Evolutionary conservation across 2,797 vertebrate species (phyloP), one percentile per base, ranked within the genome.

Genomic region (Crocidura indochinensis): DNA sequence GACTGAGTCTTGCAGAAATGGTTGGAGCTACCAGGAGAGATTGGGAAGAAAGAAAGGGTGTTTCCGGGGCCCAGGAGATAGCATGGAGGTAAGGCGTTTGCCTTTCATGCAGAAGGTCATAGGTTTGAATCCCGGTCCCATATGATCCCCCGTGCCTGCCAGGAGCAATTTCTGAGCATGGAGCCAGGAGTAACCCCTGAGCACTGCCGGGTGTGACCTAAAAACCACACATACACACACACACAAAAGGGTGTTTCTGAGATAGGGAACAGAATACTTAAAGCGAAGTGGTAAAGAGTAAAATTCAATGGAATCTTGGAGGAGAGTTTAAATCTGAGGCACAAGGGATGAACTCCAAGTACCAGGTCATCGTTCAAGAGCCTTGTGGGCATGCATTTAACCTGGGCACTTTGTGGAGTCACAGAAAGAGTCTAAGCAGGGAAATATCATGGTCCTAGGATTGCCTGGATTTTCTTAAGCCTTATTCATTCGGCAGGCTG

Each of bases 381-480:
- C 47, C 74, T 29, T 20, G 73, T 46, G 76, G 7, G 38, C 47
- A 22, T 6, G 26, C 26, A 27, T 49, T 60, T 73, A 60, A 73
- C 75, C 46, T 49, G n/a, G 56, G 24, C 8, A 46, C 5, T 67
- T 73, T 74, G n/a, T 27, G 72, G 49, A 56, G 53, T 38, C 69
- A 29, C 60, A 2, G 10, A 29, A 81, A 72, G 51, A 31, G 62
- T 78, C n/a, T 12, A 65, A 64, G 69, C 47, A 38, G 87, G 53
- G 47, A 6, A 15, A 17, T 22, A 74, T 15, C 8, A 0, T 0
- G 69, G 47, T 76, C 51, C 44, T 1, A 11, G 4, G 67, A 49
- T 19, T 0, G 10, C 6, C 19, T 2, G 51, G 20, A 3, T 0
- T 31, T 31, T 65, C 4, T 10, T 29, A 6, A 10, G 12, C 11